These are phyloP conservation scores for Hesperophylax magnus DNA, from an alignment of 1,140 invertebrate genomes.

Conservation along the genomic window DNA sequence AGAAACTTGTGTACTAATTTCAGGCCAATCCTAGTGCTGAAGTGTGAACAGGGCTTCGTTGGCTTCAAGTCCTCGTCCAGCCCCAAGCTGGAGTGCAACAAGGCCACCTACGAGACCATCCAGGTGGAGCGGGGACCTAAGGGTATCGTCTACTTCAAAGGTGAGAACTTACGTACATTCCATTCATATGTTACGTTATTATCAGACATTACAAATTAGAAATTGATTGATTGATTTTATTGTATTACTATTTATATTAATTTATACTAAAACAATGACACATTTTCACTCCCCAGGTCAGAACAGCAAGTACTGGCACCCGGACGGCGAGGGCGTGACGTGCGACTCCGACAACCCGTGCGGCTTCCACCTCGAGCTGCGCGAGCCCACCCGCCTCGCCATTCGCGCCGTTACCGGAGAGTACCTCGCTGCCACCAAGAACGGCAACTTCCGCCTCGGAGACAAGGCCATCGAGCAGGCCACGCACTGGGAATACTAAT, in stretches of 20 bases:
- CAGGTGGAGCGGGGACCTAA: constrained; percentile 90
- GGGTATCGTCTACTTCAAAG: constrained; percentile 94
- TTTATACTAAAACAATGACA: too few species aligned
- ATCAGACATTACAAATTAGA: too few species aligned
- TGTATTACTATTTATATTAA: too few species aligned
- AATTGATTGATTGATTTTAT: too few species aligned
- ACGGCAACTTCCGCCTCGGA: constrained; percentile 90
- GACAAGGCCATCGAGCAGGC: constrained; percentile 84
- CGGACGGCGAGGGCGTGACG: constrained; percentile 87
- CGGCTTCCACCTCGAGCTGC: constrained; percentile 92
- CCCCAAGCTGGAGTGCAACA: constrained; percentile 94
- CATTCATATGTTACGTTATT: background rate
- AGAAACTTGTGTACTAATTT: constrained; percentile 51
- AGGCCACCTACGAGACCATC: constrained; percentile 94
- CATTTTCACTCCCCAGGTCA: constrained; percentile 74
- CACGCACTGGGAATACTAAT: constrained; percentile 95
- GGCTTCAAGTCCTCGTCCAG: constrained; percentile 88
- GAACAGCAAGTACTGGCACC: constrained; percentile 95
- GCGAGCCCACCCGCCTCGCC: constrained; percentile 91
- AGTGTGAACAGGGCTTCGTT: constrained; percentile 97
- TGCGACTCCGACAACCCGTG: constrained; percentile 90
- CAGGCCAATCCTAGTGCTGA: constrained; percentile 92
- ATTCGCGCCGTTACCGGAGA: constrained; percentile 85
- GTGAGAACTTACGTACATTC: constrained; percentile 67
- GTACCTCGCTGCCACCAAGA: constrained; percentile 94